Base-by-base conservation (phyloP, 1,140 invertebrate genomes). In the Cardiocondyla obscurior region DNA sequence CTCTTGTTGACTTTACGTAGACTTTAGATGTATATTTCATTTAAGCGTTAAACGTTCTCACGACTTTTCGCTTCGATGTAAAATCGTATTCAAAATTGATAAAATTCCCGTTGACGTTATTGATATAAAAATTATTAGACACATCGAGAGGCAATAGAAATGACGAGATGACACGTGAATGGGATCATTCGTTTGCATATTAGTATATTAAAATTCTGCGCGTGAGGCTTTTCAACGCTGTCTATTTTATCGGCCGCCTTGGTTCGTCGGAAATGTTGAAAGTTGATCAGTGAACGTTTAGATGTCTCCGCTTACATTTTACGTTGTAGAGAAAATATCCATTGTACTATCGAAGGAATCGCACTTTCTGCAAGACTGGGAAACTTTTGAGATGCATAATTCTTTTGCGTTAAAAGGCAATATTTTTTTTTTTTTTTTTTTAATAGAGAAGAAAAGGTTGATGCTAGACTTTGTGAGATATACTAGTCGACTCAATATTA, bases 221-320 rank as follows among this genome's bases (percentile, higher is more conserved):
- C n/a, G n/a, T 57, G 28, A 33, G 1, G 22, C 19, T 33, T 39
- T n/a, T 14, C 16, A 44, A 28, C 28, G 2, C n/a, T 67, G 2
- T 51, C 62, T 79, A 25, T 49, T 67, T 79, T 79, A 79, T 69
- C 74, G 62, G 25, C 8, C 14, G 49, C 14, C 39, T 14, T 3
- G 62, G 62, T 7, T 46, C 6, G 30, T 10, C 44, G 8, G 25
- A 16, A 65, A 51, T 22, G n/a, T 12, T 19, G 33, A 36, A 19
- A 3, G 33, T 39, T 51, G 53, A 51, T 3, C 10, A 12, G 19
- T 28, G 46, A 53, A 67, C 39, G 12, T 79, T 22, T 12, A 79
- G 74, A 79, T 79, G 74, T 79, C 74, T 53, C 74, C 28, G 36
- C 49, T 3, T 69, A 12, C 8, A 39, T 77, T 77, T 77, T 28